Evolutionary conservation across 2,888 invertebrate genomes (phyloP), one percentile per base, ranked within the genome.

Genomic region (Boloria euphrosyne): DNA sequence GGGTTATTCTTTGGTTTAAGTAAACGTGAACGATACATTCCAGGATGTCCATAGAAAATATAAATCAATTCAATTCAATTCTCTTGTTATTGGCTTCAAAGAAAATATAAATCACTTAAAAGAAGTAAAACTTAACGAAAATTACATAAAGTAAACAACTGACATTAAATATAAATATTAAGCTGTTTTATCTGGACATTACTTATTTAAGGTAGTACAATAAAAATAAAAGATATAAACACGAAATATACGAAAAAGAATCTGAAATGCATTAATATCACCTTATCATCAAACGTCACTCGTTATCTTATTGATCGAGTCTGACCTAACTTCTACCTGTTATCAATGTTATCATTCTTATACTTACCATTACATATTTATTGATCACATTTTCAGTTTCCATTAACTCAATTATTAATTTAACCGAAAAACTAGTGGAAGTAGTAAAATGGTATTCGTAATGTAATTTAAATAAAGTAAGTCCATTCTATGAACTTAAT

Each of bases 251-350:
- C n/a, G 22, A 22, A 16, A 16, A 46, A 44, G 46, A 27, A 7
- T 46, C 18, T 57, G 44, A 46, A 57, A 57, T 57, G 46, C 57
- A 57, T 17, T 38, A 17, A 31, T 49, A 59, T 17, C 31, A 57
- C 49, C 31, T 16, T 31, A 59, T 57, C 44, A 57, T 50, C 44
- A 57, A 57, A 44, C 63, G 22, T 43, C 50, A 27, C 47, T 22
- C 22, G 7, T 18, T 57, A 63, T 57, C 63, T 63, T 63, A 63
- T 63, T 55, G 27, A 57, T 57, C 44, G 50, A 44, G 61, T 22
- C 22, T 63, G 50, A 63, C 57, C 63, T 27, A 57, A 50, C 50
- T 55, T 49, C 43, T 63, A 50, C 55, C 54, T 49, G 17, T 63
- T 55, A 63, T 55, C 55, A 55, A 54, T 38, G 50, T 53, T 55